Percentiles rank a stretch among this genome's conserved stretches.
Conservation (phyloP, 2,113 vertebrate species). For the Myocastor coypus region DNA sequence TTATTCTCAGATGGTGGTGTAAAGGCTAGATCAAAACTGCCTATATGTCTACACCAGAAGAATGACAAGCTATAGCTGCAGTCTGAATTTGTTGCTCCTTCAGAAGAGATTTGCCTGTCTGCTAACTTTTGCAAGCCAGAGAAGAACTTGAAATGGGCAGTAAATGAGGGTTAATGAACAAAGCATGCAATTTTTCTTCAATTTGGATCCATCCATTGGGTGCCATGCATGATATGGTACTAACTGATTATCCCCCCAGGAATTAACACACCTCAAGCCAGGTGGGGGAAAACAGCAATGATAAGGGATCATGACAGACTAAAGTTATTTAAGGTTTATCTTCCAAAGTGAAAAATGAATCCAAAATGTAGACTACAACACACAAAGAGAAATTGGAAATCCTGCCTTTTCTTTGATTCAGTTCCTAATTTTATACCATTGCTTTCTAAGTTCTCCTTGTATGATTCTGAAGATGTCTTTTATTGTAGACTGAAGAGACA, state of each 20-base stretch:
- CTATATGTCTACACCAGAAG: neutral
- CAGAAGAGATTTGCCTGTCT: neutral
- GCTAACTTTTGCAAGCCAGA: conserved; percentile 12
- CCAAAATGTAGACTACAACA: neutral
- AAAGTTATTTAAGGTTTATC: neutral
- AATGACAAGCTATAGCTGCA: neutral
- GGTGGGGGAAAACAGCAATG: neutral
- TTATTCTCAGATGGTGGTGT: neutral
- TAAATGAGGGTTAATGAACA: conserved; percentile 1
- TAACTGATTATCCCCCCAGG: neutral
- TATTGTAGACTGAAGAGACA: neutral
- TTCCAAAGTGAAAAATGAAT: conserved; percentile 29
- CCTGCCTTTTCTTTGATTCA: neutral
- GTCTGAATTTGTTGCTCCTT: conserved; percentile 33
- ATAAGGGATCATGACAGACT: neutral
- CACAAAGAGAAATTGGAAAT: neutral
- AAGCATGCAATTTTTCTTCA: neutral
- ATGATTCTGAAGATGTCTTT: neutral
- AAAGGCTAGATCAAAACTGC: neutral
- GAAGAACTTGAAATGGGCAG: conserved; percentile 2
- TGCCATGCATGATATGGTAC: neutral
- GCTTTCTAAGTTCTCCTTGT: neutral
- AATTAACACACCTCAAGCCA: neutral
- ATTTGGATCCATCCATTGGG: neutral
- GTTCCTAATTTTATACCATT: neutral